phyloP scores from a whole-genome alignment of 2,113 vertebrate genomes.

The Prunella himalayana region DNA sequence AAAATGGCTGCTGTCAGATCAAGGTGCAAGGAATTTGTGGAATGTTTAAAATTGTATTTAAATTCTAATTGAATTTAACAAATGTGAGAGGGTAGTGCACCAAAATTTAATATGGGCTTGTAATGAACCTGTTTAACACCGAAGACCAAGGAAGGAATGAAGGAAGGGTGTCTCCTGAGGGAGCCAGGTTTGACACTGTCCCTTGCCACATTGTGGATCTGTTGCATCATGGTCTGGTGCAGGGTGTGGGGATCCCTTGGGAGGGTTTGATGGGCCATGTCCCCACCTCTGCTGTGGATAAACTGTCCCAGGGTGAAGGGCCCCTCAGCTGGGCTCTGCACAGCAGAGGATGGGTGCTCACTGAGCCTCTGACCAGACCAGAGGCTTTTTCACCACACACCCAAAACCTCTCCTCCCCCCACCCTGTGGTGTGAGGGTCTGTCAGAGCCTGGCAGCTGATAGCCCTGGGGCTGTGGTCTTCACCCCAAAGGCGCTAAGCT shows the following conservation, averaged over 20 bases:
- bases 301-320: not conserved
- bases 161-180: not conserved
- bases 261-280: not conserved
- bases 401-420: not conserved
- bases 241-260: too few species aligned
- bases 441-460: not conserved
- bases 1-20: not conserved
- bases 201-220: too few species aligned
- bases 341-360: not conserved
- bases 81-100: not conserved
- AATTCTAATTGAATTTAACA: not conserved
- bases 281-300: not conserved
- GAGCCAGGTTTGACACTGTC: not conserved
- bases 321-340: not conserved
- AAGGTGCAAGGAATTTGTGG: not conserved
- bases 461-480: not conserved
- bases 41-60: not conserved
- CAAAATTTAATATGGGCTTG: not conserved
- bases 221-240: not conserved
- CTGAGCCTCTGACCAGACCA: not conserved
- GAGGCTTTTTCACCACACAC: not conserved
- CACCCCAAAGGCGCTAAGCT: not conserved
- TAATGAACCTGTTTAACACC: accelerated
- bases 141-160: not conserved
- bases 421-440: not conserved